Conservation (phyloP, 2,113 vertebrate species). For the Eulemur rufifrons region DNA sequence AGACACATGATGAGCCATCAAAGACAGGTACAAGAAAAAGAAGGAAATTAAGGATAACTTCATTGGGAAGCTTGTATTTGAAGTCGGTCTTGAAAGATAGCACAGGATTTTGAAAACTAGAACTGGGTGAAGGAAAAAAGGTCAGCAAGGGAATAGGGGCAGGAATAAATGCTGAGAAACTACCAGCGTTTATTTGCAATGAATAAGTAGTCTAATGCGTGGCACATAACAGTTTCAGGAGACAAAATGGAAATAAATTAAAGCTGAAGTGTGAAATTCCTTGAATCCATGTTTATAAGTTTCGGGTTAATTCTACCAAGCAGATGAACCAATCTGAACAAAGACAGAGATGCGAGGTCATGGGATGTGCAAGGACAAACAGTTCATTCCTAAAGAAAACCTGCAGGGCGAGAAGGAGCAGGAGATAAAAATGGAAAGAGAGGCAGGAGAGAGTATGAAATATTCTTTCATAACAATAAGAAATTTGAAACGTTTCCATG, state of each 20-base stretch:
- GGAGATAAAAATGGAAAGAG: background rate
- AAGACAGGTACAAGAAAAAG: background rate
- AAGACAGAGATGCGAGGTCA: background rate
- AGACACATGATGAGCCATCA: background rate
- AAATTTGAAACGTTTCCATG: background rate
- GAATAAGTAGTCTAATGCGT: background rate
- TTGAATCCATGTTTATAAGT: background rate
- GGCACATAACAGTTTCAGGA: background rate
- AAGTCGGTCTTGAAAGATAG: background rate
- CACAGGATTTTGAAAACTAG: background rate
- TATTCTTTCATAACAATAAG: background rate
- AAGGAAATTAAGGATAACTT: background rate
- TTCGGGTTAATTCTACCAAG: background rate
- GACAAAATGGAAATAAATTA: slow-evolving; percentile 21
- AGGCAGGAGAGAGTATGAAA: background rate
- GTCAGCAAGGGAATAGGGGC: background rate
- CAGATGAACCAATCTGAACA: background rate
- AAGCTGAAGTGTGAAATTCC: background rate
- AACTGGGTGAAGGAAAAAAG: background rate
- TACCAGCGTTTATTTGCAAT: background rate
- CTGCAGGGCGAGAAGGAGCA: background rate
- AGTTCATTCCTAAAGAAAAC: background rate
- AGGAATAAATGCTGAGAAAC: background rate
- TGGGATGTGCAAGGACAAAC: background rate
- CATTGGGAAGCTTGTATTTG: background rate